phyloP scores from a whole-genome alignment of 2,888 invertebrate species.

The Leptinotarsa rubiginosa region DNA sequence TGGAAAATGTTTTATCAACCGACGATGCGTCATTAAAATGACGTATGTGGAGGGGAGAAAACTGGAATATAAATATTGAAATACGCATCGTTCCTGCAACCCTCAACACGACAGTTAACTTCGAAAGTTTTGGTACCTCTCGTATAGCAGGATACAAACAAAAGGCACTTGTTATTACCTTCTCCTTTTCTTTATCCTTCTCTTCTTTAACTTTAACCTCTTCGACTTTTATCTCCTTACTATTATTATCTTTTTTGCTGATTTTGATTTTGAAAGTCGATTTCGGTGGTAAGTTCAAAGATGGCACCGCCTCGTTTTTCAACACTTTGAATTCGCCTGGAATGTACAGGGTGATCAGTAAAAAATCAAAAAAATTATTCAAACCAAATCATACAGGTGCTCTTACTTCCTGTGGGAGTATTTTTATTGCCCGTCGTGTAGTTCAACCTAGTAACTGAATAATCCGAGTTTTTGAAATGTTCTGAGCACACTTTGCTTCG shows the following conservation, averaged over 20 bases:
- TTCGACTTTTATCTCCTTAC: conserved; percentile 44
- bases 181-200: conserved; percentile 33
- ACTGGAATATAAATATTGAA: neutral
- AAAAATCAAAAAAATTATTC: conserved; percentile 15
- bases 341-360: conserved; percentile 44
- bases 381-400: conserved; percentile 38
- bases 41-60: conserved; percentile 29
- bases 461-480: conserved; percentile 45
- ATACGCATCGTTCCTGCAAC: neutral
- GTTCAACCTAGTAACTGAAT: conserved; percentile 40
- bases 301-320: conserved; percentile 45
- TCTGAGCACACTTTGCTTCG: conserved; percentile 45
- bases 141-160: conserved; percentile 1
- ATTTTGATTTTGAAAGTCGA: conserved; percentile 48
- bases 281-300: conserved; percentile 42
- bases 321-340: conserved; percentile 45
- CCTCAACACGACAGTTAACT: neutral
- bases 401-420: conserved; percentile 39
- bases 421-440: conserved; percentile 38
- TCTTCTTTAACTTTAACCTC: conserved; percentile 42
- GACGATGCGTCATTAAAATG: conserved; percentile 27
- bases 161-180: conserved; percentile 28
- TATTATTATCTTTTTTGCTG: conserved; percentile 44
- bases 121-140: conserved; percentile 22
- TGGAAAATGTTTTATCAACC: neutral